Conservation (phyloP, 2,797 vertebrate genomes). For the Pseudochromis fuscus region DNA sequence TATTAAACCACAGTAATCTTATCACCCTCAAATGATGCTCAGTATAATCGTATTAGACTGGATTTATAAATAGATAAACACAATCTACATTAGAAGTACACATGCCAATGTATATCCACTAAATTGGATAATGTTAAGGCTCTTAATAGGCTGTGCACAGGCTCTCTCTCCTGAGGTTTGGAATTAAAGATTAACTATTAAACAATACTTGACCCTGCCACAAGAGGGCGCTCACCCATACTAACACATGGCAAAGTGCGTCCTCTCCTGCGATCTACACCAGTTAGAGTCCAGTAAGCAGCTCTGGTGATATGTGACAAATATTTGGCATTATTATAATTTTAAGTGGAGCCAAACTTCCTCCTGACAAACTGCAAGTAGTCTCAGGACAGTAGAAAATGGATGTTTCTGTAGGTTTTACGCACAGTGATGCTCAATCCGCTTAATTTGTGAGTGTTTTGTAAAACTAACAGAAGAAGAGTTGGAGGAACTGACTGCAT, state of each 20-base stretch:
- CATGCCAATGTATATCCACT: slow-evolving; percentile 51
- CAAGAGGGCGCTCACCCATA: slow-evolving; percentile 53
- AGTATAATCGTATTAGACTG: slow-evolving; percentile 63
- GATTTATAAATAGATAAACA: slow-evolving; percentile 68
- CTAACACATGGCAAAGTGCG: background rate
- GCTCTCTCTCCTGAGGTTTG: slow-evolving; percentile 39
- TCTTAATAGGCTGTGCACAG: slow-evolving; percentile 63
- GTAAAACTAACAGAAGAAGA: background rate
- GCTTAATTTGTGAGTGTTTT: background rate
- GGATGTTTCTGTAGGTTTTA: background rate
- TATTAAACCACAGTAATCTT: slow-evolving; percentile 65
- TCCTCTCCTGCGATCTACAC: background rate
- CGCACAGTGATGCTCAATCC: background rate
- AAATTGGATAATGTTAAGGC: slow-evolving; percentile 76
- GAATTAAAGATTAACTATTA: slow-evolving; percentile 41
- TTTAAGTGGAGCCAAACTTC: background rate
- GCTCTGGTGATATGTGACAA: background rate
- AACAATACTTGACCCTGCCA: slow-evolving; percentile 46
- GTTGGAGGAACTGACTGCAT: background rate
- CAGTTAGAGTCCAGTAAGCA: background rate
- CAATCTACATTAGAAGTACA: slow-evolving; percentile 36
- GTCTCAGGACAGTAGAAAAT: background rate
- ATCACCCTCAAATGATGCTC: slow-evolving; percentile 40
- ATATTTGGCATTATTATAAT: background rate
- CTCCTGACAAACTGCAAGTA: background rate